Conservation (phyloP, 2,113 vertebrate genomes). For the Albula glossodonta region DNA sequence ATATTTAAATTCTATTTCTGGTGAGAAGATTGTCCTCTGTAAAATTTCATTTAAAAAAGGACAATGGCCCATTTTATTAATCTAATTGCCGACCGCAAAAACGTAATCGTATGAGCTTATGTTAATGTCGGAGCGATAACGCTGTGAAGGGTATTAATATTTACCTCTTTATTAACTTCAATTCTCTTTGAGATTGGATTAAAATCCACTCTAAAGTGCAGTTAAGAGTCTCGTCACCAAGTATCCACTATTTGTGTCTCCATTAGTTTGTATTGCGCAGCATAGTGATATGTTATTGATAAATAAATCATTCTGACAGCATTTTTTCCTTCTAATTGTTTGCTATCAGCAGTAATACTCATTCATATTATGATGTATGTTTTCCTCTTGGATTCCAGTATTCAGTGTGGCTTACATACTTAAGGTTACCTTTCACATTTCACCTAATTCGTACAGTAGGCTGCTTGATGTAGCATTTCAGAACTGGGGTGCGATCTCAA, state of each 20-base stretch:
- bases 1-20: background rate
- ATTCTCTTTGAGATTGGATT: background rate
- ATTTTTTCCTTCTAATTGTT: background rate
- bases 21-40: background rate
- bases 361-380: background rate
- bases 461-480: too few relatives aligned
- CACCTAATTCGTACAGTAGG: too few relatives aligned
- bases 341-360: background rate
- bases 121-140: background rate
- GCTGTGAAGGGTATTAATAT: background rate
- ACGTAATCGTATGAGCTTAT: background rate
- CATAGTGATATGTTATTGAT: too few relatives aligned
- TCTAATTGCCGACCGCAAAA: background rate
- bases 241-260: background rate
- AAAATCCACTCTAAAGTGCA: background rate
- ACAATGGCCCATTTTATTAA: background rate
- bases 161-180: background rate
- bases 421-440: too few relatives aligned
- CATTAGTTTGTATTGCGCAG: too few relatives aligned
- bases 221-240: background rate
- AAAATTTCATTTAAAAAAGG: background rate
- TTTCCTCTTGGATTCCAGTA: too few relatives aligned
- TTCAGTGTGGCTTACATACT: too few relatives aligned
- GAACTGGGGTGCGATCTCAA: too few relatives aligned
- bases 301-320: too few relatives aligned